These are phyloP conservation scores for Hirundo rustica DNA, from an alignment of 2,797 vertebrate species.

Conservation along the genomic window DNA sequence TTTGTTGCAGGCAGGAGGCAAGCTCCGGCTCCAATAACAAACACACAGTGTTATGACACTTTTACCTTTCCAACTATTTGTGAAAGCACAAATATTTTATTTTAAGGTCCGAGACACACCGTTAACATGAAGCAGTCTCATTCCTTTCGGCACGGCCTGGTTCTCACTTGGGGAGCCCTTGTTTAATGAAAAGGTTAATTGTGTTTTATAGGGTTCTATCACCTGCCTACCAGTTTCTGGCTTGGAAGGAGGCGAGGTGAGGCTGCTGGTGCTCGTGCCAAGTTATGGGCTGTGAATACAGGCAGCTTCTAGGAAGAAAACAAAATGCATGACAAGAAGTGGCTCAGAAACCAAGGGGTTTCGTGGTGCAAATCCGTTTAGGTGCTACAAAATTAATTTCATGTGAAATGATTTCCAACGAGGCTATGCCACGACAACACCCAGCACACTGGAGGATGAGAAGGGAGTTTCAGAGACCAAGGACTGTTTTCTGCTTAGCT, in stretches of 20 bases:
- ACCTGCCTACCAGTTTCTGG: conserved; percentile 42
- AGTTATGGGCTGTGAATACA: not conserved
- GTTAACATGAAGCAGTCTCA: conserved; percentile 81
- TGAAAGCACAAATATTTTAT: conserved; percentile 83
- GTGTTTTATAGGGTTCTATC: conserved; percentile 59
- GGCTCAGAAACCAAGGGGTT: not conserved
- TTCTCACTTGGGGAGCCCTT: conserved; percentile 65
- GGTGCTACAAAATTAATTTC: not conserved
- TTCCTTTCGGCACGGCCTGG: conserved; percentile 65
- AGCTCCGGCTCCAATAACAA: conserved; percentile 79
- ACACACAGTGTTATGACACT: conserved; percentile 83
- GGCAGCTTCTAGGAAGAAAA: conserved; percentile 3
- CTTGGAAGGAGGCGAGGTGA: conserved; percentile 18
- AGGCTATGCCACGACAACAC: not conserved
- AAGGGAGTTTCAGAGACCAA: not conserved
- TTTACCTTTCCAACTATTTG: conserved; percentile 84
- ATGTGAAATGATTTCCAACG: not conserved
- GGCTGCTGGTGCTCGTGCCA: not conserved
- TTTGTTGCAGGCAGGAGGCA: conserved; percentile 79
- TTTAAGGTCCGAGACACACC: conserved; percentile 72
- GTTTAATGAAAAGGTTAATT: conserved; percentile 77
- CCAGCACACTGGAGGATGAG: not conserved
- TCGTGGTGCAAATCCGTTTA: not conserved
- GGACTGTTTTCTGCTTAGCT: not conserved
- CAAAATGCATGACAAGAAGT: not conserved